Evolutionary conservation across 2,888 invertebrate species (phyloP).

Genomic region (Helobdella robusta): DNA sequence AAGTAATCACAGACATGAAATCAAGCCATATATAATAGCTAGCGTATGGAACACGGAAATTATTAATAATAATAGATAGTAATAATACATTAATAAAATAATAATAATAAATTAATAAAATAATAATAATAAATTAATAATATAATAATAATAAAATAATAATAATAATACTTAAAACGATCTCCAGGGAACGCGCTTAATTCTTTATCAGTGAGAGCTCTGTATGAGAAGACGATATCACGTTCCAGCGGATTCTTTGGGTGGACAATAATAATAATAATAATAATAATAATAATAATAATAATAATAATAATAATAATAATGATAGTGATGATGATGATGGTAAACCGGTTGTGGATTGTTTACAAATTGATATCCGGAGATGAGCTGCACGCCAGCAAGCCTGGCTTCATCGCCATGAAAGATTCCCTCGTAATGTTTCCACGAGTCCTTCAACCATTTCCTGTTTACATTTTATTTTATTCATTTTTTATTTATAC

Average conservation of each 20-base stretch:
- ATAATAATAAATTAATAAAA: background rate
- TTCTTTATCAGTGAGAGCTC: conserved; percentile 21
- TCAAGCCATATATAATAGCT: too few relatives aligned
- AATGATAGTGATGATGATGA: background rate
- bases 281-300: background rate
- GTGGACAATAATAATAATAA: conserved; percentile 2
- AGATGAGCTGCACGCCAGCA: conserved; percentile 29
- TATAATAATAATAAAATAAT: background rate
- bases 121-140: background rate
- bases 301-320: background rate
- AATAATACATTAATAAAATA: too few relatives aligned
- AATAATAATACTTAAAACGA: conserved; percentile 23
- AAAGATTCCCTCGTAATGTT: conserved; percentile 27
- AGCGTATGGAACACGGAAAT: too few relatives aligned
- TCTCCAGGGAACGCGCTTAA: conserved; percentile 28
- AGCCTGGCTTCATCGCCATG: conserved; percentile 25
- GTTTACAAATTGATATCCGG: conserved; percentile 29
- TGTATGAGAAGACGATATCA: conserved; percentile 22
- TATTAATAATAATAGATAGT: too few relatives aligned
- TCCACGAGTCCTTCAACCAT: conserved; percentile 30
- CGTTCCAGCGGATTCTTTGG: conserved; percentile 27
- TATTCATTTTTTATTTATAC: too few relatives aligned
- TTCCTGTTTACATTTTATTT: conserved; percentile 25
- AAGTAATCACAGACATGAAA: background rate
- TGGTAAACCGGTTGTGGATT: conserved; percentile 17